Base-by-base conservation (phyloP, 2,113 vertebrate species). In the Urocolius indicus region DNA sequence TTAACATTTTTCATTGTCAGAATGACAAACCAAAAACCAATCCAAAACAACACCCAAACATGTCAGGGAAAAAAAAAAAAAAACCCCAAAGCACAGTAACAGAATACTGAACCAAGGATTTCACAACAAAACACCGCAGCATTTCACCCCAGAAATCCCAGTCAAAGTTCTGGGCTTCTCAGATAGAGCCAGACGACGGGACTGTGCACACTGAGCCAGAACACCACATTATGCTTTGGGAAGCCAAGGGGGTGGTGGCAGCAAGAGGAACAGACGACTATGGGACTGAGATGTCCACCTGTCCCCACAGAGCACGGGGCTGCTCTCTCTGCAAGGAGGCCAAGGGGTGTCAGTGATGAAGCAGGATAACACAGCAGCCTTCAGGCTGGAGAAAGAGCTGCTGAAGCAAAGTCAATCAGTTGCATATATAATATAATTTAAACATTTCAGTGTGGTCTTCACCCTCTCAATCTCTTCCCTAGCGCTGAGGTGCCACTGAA, bases 211-310 rank as follows among this genome's bases (percentile, higher is more conserved):
- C 1, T 5, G 19, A 16, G 51, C 5, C 76, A 45, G 69, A 34
- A 48, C 46, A 7, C 8, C 0, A 9, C 0, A 0, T 1, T 1
- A 2, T 1, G 34, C 24, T 6, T 2, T 2, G 32, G 71, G 72
- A 15, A 62, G 65, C 16, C 29, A 1, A 0, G 3, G 38, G 38
- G 38, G 24, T 0, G 2, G 29, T 24, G 67, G 26, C 45, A 38
- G 62, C 36, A 9, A 13, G n/a, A 49, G 67, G 48, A 43, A 15
- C 3, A 0, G 4, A 3, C 1, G 71, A 10, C 24, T 2, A 2
- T 2, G 15, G 8, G 29, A 22, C 0, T 7, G 34, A 19, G 86
- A 22, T 5, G 83, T 16, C 9, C 51, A 30, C 46, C 3, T 1
- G 14, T 4, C 51, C 58, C 51, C 4, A 7, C 7, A 10, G 32